Evolutionary conservation across 2,113 vertebrate species (phyloP).

Genomic region (Dicaeum eximium): DNA sequence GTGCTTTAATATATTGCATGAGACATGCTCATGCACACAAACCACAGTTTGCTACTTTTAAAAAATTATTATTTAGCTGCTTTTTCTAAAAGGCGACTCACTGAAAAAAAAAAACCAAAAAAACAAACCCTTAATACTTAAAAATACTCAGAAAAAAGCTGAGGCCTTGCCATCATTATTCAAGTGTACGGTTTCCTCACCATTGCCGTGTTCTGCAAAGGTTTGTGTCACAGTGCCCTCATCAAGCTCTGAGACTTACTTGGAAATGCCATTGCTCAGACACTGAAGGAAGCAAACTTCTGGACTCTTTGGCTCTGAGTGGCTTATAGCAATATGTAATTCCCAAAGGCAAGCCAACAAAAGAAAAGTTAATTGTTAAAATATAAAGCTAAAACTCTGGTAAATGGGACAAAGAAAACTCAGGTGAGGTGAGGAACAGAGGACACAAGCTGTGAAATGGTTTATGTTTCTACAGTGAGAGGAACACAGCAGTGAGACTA

Average conservation of each 20-base stretch:
- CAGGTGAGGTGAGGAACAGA: neutral
- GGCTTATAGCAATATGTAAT: neutral
- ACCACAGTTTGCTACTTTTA: neutral
- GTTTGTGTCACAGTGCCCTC: neutral
- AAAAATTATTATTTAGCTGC: neutral
- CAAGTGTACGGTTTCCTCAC: fast-evolving
- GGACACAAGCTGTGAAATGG: neutral
- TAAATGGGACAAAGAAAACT: neutral
- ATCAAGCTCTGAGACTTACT: neutral
- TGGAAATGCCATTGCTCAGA: neutral
- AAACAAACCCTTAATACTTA: neutral
- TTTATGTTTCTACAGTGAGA: neutral
- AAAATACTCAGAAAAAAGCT: neutral
- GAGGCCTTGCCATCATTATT: neutral
- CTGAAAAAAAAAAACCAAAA: neutral
- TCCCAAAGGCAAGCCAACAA: neutral
- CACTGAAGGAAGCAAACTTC: neutral
- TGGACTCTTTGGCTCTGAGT: neutral
- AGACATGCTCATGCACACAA: neutral
- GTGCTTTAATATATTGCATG: neutral
- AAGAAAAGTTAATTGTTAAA: neutral
- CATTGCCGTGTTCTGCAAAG: neutral
- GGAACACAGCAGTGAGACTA: neutral
- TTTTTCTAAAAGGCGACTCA: neutral
- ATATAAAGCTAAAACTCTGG: neutral